phyloP scores from a whole-genome alignment of 2,113 vertebrate genomes.

The Tretioscincus oriximinensis region DNA sequence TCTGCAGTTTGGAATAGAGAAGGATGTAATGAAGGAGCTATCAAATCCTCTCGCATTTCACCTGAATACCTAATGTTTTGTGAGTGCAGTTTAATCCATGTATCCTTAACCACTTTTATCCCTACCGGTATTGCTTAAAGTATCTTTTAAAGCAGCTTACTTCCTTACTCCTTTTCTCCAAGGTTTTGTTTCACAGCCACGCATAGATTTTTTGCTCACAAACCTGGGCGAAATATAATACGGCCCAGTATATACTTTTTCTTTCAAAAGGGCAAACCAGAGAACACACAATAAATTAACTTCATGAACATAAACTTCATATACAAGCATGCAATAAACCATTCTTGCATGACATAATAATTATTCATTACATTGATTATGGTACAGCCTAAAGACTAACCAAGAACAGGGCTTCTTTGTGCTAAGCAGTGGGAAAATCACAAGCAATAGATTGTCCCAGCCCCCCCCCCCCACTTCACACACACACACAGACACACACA shows the following conservation, averaged over 20 bases:
- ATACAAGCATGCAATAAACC: conserved; percentile 18
- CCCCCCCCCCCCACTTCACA: not conserved
- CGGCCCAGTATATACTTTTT: not conserved
- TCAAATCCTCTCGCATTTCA: not conserved
- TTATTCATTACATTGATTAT: conserved; percentile 25
- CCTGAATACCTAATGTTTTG: not conserved
- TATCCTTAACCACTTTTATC: not conserved
- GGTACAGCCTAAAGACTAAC: conserved; percentile 11
- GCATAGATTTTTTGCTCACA: not conserved
- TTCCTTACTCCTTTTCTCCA: not conserved
- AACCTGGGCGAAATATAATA: not conserved
- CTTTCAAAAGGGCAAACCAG: not conserved
- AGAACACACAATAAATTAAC: conserved; percentile 31
- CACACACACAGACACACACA: not conserved
- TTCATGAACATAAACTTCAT: conserved; percentile 21
- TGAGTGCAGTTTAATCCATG: not conserved
- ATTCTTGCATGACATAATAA: conserved; percentile 20
- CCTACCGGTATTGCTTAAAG: not conserved
- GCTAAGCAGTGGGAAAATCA: conserved; percentile 26
- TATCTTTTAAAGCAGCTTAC: not conserved
- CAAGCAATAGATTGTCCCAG: conserved; percentile 20
- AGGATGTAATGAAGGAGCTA: not conserved
- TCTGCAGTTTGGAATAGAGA: not conserved
- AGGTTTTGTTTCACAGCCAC: not conserved
- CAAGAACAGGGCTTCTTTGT: conserved; percentile 29